phyloP scores from a whole-genome alignment of 2,113 vertebrate species.

The Engraulis encrasicolus region DNA sequence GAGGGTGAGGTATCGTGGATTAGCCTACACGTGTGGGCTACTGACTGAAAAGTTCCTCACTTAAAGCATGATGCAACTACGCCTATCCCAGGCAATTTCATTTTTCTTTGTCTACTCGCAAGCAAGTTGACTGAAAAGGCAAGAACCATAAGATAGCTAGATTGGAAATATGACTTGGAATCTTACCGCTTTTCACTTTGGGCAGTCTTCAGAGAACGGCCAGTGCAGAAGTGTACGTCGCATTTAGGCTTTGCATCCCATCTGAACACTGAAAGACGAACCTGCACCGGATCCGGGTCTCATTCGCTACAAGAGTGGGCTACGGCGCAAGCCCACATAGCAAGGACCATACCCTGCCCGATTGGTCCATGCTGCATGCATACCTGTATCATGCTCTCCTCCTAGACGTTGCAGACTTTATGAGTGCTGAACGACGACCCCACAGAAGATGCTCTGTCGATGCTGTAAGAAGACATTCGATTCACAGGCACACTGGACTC shows the following conservation, averaged over 20 bases:
- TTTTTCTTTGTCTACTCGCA: no score
- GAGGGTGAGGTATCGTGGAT: neutral
- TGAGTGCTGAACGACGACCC: no score
- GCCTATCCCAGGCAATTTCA: no score
- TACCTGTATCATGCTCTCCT: no score
- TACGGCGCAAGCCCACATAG: neutral
- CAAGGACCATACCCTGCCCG: neutral
- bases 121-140: no score
- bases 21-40: neutral
- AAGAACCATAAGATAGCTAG: no score
- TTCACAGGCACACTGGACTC: no score
- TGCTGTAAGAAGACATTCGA: no score
- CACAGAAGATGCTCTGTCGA: no score
- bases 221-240: neutral
- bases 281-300: neutral
- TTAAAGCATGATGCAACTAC: neutral
- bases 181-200: neutral
- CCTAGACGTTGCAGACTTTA: no score
- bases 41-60: neutral
- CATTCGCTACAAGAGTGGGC: neutral
- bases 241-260: neutral
- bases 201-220: neutral
- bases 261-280: constrained; percentile 9
- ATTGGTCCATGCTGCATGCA: no score
- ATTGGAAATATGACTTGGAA: no score